Evolutionary conservation across 2,888 invertebrate genomes (phyloP).

Genomic region (Stratiomys singularior): DNA sequence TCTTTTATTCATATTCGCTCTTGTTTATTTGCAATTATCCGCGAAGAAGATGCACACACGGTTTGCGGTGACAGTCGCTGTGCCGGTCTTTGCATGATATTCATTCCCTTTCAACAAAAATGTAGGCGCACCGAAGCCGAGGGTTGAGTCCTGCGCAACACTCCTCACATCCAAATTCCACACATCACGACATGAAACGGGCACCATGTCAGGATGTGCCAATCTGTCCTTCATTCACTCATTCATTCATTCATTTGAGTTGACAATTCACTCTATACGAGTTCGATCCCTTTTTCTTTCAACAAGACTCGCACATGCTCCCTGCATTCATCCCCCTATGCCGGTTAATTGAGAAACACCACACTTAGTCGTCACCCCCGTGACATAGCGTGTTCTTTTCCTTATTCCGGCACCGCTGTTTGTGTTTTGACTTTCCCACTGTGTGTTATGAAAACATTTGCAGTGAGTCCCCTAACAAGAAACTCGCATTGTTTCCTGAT

Average conservation of each 20-base stretch:
- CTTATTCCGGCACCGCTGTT: constrained; percentile 18
- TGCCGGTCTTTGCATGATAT: constrained; percentile 10
- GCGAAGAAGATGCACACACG: background rate
- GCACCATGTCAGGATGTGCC: background rate
- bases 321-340: background rate
- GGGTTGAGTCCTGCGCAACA: constrained; percentile 19
- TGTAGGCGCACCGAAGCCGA: background rate
- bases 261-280: constrained; percentile 18
- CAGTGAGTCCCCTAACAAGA: background rate
- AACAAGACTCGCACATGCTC: constrained; percentile 41
- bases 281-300: background rate
- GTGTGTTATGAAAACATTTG: constrained; percentile 37
- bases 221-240: constrained; percentile 9
- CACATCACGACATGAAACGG: background rate
- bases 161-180: background rate
- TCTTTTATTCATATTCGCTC: background rate
- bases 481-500: constrained; percentile 26
- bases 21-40: background rate
- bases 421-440: constrained; percentile 34
- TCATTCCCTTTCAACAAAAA: too few relatives aligned
- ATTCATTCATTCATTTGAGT: background rate
- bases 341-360: constrained; percentile 19
- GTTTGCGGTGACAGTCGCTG: background rate
- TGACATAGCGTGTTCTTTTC: constrained; percentile 27
- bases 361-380: constrained; percentile 28